phyloP scores from a whole-genome alignment of 2,888 invertebrate genomes.

The Zaprionus bogoriensis region DNA sequence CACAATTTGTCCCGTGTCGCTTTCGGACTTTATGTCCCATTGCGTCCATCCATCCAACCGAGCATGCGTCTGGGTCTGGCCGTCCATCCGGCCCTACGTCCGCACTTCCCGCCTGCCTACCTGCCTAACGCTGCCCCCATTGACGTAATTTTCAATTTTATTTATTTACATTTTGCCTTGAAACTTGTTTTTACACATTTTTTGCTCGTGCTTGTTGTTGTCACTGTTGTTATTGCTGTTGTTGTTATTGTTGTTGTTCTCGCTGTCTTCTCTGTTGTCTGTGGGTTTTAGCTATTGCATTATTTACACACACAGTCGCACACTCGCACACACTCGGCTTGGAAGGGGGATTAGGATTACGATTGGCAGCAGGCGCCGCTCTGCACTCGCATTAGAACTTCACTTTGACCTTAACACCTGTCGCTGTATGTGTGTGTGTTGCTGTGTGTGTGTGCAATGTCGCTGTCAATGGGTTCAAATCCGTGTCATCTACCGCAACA shows the following conservation, averaged over 20 bases:
- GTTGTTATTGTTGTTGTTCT: background rate
- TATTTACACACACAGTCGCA: slow-evolving; percentile 6
- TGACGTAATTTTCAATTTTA: slow-evolving; percentile 42
- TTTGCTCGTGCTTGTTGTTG: slow-evolving; percentile 3
- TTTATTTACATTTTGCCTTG: slow-evolving; percentile 59
- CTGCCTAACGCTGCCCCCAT: background rate
- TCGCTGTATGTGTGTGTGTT: background rate
- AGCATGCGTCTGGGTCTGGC: no score
- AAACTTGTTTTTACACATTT: slow-evolving; percentile 28
- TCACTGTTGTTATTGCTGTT: background rate
- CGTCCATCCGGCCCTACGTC: background rate
- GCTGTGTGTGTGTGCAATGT: background rate
- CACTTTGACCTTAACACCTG: slow-evolving; percentile 25
- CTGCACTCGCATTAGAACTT: slow-evolving; percentile 9
- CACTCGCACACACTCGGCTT: background rate
- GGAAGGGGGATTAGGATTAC: slow-evolving; percentile 2
- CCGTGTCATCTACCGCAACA: slow-evolving; percentile 28
- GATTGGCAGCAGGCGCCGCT: no score
- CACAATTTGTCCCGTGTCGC: background rate
- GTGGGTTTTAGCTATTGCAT: background rate
- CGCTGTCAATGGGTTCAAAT: slow-evolving; percentile 1
- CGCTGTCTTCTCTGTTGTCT: background rate
- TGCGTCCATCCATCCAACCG: background rate
- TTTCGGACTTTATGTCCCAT: background rate
- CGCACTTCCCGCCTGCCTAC: background rate